Base-by-base conservation (phyloP, 2,113 vertebrate species). In the Lichenostomus cassidix region DNA sequence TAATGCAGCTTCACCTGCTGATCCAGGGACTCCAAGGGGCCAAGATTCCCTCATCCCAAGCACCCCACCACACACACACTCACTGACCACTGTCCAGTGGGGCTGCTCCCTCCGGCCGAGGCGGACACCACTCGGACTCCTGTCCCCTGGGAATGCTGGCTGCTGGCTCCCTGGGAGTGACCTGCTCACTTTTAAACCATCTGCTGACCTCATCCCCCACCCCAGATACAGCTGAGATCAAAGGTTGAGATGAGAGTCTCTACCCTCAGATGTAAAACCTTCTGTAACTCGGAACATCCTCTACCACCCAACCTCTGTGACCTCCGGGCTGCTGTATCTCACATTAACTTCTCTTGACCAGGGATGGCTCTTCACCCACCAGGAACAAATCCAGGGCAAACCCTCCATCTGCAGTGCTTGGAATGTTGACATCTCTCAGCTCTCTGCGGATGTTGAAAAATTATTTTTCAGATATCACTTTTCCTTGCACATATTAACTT, bases 401-500 rank as follows among this genome's bases (percentile, higher is more conserved):
- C n/a, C 70, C 63, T 44, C 25, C 46, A 7, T 29, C 37, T 2
- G 2, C 41, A 21, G 28, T 5, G 28, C 49, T 87, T 9, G 2
- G 63, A 81, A 44, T 16, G 29, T 31, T 90, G 68, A 18, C 47
- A 15, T 44, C 63, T 60, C 79, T 42, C 50, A 37, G 29, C 49
- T 68, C 17, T 62, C 58, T 50, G 21, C 17, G n/a, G 20, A 44
- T 79, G 74, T 46, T 77, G 71, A 93, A 93, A 42, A 90, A 87
- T 94, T 70, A 96, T 94, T 93, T 46, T 65, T 89, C 82, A 94
- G 83, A 21, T 56, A 31, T 33, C 1, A 0, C 13, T 71, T 73
- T 56, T 65, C 58, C 67, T 74, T 79, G 28, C 73, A 95, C 69
- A 55, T 44, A 95, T 95, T 95, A 95, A 95, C 94, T 85, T 68